These are phyloP conservation scores for Encarsia formosa DNA, from an alignment of 2,888 invertebrate genomes.

Conservation along the genomic window DNA sequence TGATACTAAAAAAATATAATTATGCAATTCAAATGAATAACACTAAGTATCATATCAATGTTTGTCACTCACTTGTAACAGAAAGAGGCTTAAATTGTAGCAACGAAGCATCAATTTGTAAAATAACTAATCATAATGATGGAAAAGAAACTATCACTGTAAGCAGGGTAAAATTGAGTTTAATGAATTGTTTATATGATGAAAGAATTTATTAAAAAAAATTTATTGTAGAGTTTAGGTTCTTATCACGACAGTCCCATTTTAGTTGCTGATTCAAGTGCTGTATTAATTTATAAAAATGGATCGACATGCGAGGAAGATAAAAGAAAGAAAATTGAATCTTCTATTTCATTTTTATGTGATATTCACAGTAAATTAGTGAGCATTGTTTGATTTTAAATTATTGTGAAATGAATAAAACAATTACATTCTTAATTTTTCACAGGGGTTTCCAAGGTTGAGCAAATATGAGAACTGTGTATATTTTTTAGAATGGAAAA, in stretches of 20 bases:
- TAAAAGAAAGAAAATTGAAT: conserved; percentile 23
- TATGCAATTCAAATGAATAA: conserved; percentile 35
- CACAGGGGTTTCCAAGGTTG: conserved; percentile 29
- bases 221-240: conserved; percentile 22
- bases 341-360: conserved; percentile 30
- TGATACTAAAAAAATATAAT: conserved; percentile 35
- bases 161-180: conserved; percentile 28
- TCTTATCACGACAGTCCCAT: conserved; percentile 13
- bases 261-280: conserved; percentile 12
- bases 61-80: conserved; percentile 40
- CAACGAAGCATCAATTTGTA: conserved; percentile 40
- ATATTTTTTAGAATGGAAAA: conserved; percentile 41
- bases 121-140: conserved; percentile 30
- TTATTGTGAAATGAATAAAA: too few relatives aligned
- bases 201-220: too few relatives aligned
- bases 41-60: conserved; percentile 41
- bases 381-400: neutral
- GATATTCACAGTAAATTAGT: conserved; percentile 14
- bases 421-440: neutral
- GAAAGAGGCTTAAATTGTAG: conserved; percentile 34
- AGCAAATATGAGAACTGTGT: conserved; percentile 37
- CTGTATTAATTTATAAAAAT: conserved; percentile 19
- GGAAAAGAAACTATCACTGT: conserved; percentile 36
- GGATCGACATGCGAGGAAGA: conserved; percentile 29
- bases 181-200: too few relatives aligned